Percentiles rank a stretch among this genome's conserved stretches.
These are phyloP conservation scores for Phenganax subtilis DNA, from an alignment of 92 coral and sea anemone species.

Conservation along the genomic window DNA sequence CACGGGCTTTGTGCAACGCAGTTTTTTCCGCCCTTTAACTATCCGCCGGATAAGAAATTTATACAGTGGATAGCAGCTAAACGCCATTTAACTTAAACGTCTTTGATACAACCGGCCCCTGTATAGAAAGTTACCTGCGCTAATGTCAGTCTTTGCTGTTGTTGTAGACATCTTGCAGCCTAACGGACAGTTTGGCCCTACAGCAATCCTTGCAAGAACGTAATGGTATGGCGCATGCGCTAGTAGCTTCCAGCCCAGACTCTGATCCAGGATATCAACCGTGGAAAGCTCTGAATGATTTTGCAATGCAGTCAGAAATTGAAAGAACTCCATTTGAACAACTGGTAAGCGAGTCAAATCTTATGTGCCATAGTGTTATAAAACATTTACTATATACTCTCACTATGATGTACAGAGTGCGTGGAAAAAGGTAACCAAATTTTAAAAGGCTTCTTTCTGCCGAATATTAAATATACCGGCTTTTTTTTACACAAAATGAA, in stretches of 20 bases:
- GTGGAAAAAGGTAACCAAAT: background rate
- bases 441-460: too few species aligned
- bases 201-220: constrained; percentile 36
- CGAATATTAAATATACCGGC: too few species aligned
- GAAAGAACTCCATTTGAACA: constrained; percentile 97
- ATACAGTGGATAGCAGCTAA: too few species aligned
- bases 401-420: background rate
- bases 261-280: constrained; percentile 82
- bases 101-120: too few species aligned
- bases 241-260: constrained; percentile 34
- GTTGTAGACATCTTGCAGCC: constrained; percentile 31
- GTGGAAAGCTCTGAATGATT: constrained; percentile 96
- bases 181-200: constrained; percentile 13
- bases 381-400: background rate
- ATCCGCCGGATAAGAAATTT: too few species aligned
- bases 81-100: too few species aligned
- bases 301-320: constrained; percentile 93
- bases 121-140: background rate
- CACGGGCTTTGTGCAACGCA: too few species aligned
- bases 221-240: constrained; percentile 9
- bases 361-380: too few species aligned
- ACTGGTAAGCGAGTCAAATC: constrained; percentile 74
- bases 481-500: too few species aligned
- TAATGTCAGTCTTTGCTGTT: background rate
- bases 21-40: too few species aligned